Evolutionary conservation across 1,140 invertebrate species (phyloP), one percentile per base, ranked within the genome.

Genomic region (Panulirus ornatus): DNA sequence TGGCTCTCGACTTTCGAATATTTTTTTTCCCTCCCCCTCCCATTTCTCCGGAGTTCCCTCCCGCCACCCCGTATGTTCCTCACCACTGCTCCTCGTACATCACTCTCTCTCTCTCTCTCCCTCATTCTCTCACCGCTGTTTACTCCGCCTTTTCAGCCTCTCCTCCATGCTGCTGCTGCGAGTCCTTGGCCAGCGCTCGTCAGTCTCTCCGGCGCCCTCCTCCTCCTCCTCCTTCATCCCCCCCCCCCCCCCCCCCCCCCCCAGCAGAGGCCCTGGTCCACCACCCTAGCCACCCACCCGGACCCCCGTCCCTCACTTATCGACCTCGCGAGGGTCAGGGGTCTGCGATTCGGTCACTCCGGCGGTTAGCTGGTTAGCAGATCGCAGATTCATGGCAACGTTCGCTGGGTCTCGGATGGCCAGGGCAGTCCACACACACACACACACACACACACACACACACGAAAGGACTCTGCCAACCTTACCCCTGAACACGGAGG

Each of bases 211-310:
- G 3, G 36, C 40, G 6, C 22, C 75, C 79, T 66, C 30, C 16
- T 73, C 82, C 38, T 40, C 19, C 30, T 70, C 58, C 38, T 70
- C 38, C 51, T 70, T 30, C 22, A n/a, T 22, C 83, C 27, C 66
- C 44, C n/a, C 66, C 30, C 27, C 63, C 66, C 34, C 40, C 42
- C 70, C 22, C n/a, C 40, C 66, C 63, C 30, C n/a, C 66, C 66
- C 66, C 81, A 63, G n/a, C n/a, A n/a, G n/a, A n/a, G n/a, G n/a
- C n/a, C n/a, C n/a, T n/a, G n/a, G n/a, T n/a, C 78, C 27, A 36
- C 51, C 78, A 47, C 78, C 51, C 51, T 47, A 40, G 44, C 78
- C 34, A 36, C 51, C 78, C 51, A 30, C 47, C 70, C 70, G 36
- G 27, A 34, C 70, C 70, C 22, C 38, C 70, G 11, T 38, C 38